These are phyloP conservation scores for Agrilus cyanescens DNA, from an alignment of 2,888 invertebrate genomes.

Conservation along the genomic window DNA sequence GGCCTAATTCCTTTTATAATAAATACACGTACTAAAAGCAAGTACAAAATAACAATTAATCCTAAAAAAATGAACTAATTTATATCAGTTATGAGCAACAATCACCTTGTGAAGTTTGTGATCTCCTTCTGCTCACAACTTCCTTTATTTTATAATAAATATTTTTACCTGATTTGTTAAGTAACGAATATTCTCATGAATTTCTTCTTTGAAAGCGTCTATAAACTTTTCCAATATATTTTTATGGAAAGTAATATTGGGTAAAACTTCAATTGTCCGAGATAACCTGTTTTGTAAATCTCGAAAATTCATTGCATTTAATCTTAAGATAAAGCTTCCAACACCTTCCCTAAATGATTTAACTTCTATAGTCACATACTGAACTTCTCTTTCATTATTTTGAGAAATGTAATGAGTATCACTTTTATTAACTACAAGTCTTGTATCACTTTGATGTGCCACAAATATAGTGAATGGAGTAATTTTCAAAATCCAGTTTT, in stretches of 20 bases:
- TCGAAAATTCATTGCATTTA: slow-evolving; percentile 67
- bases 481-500: slow-evolving; percentile 80
- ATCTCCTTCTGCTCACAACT: too few relatives aligned
- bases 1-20: too few relatives aligned
- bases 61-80: too few relatives aligned
- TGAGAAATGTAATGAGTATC: slow-evolving; percentile 60
- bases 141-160: background rate
- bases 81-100: too few relatives aligned
- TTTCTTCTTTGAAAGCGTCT: slow-evolving; percentile 67
- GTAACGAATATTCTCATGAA: slow-evolving; percentile 56
- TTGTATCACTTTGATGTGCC: slow-evolving; percentile 69
- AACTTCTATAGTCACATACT: slow-evolving; percentile 73
- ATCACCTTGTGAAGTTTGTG: too few relatives aligned
- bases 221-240: slow-evolving; percentile 75
- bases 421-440: slow-evolving; percentile 61
- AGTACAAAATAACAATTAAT: too few relatives aligned
- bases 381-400: slow-evolving; percentile 56
- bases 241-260: slow-evolving; percentile 62
- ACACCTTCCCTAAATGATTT: slow-evolving; percentile 50
- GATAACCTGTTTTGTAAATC: slow-evolving; percentile 61
- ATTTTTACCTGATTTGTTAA: slow-evolving; percentile 40
- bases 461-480: slow-evolving; percentile 60
- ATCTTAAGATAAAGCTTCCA: slow-evolving; percentile 52
- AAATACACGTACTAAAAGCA: too few relatives aligned
- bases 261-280: slow-evolving; percentile 54